Evolutionary conservation across 2,888 invertebrate genomes (phyloP).

Genomic region (Pterostichus madidus): DNA sequence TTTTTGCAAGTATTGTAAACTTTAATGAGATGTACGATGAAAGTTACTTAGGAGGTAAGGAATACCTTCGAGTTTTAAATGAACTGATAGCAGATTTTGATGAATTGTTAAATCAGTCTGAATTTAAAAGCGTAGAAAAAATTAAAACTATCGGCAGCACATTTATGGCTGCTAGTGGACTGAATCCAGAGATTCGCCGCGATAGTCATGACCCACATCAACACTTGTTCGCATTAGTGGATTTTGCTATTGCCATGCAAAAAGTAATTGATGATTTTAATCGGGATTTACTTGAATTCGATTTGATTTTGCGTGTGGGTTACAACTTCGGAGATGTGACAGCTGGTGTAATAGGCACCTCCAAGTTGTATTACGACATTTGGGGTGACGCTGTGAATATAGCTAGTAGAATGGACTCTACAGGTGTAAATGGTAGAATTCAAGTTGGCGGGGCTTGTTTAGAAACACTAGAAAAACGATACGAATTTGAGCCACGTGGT

Average conservation of each 20-base stretch:
- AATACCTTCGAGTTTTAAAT: slow-evolving; percentile 96
- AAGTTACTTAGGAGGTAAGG: slow-evolving; percentile 95
- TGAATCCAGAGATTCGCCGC: slow-evolving; percentile 89
- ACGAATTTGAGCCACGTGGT: slow-evolving; percentile 94
- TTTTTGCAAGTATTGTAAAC: slow-evolving; percentile 97
- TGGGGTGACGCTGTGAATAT: slow-evolving; percentile 99
- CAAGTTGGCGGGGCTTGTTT: slow-evolving; percentile 90
- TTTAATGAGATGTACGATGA: slow-evolving; percentile 99
- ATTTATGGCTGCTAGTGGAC: slow-evolving; percentile 98
- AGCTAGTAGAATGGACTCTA: slow-evolving; percentile 98
- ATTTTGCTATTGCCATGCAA: slow-evolving; percentile 96
- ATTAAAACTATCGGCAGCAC: slow-evolving; percentile 98
- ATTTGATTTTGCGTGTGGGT: slow-evolving; percentile 91
- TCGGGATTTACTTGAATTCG: slow-evolving; percentile 93
- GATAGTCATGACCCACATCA: slow-evolving; percentile 85
- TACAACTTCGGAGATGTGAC: slow-evolving; percentile 97
- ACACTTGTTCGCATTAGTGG: slow-evolving; percentile 92
- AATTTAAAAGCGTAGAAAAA: slow-evolving; percentile 95
- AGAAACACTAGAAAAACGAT: slow-evolving; percentile 84
- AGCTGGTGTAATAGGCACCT: slow-evolving; percentile 97
- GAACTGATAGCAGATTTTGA: slow-evolving; percentile 98
- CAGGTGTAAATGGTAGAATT: slow-evolving; percentile 91
- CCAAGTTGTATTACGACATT: slow-evolving; percentile 97
- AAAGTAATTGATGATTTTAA: slow-evolving; percentile 92
- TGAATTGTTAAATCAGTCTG: slow-evolving; percentile 89